A percentile compares a stretch with the other conserved stretches of the same genome.
phyloP scores from a whole-genome alignment of 2,113 vertebrate genomes.

The Atherinomorus stipes region DNA sequence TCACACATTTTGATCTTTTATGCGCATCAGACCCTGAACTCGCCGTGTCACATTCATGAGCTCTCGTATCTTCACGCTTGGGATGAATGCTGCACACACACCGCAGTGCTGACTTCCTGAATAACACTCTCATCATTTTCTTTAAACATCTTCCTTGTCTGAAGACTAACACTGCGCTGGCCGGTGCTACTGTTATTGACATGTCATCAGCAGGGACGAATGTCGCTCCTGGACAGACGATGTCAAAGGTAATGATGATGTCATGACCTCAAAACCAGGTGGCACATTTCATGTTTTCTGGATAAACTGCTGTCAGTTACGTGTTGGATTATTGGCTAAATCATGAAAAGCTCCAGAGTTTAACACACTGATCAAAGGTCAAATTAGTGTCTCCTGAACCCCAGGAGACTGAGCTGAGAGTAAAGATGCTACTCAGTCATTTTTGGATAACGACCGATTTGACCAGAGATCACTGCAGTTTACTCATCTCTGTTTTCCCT shows the following conservation, averaged over 20 bases:
- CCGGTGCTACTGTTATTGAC: conserved; percentile 62
- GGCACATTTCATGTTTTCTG: conserved; percentile 1
- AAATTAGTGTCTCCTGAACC: conserved; percentile 5
- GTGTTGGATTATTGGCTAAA: background rate
- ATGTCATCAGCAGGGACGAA: conserved; percentile 37
- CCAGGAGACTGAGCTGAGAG: background rate
- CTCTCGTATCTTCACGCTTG: conserved; percentile 13
- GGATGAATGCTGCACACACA: conserved; percentile 9
- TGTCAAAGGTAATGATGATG: conserved; percentile 46
- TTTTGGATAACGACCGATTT: conserved; percentile 16
- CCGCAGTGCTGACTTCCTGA: conserved; percentile 10
- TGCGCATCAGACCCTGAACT: conserved; percentile 1
- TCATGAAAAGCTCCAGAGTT: conserved; percentile 17
- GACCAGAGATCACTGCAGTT: conserved; percentile 8
- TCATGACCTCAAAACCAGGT: background rate
- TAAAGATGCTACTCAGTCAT: background rate
- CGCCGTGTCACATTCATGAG: background rate
- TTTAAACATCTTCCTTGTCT: conserved; percentile 56
- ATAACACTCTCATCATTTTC: conserved; percentile 39
- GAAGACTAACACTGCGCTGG: conserved; percentile 64
- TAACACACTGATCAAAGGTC: conserved; percentile 16
- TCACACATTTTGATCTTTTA: conserved; percentile 14
- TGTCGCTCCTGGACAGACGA: conserved; percentile 19
- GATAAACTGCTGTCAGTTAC: too few species aligned
- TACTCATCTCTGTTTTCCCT: conserved; percentile 9